Evolutionary conservation across 2,888 invertebrate genomes (phyloP).

Genomic region (Crossocerus cetratus): DNA sequence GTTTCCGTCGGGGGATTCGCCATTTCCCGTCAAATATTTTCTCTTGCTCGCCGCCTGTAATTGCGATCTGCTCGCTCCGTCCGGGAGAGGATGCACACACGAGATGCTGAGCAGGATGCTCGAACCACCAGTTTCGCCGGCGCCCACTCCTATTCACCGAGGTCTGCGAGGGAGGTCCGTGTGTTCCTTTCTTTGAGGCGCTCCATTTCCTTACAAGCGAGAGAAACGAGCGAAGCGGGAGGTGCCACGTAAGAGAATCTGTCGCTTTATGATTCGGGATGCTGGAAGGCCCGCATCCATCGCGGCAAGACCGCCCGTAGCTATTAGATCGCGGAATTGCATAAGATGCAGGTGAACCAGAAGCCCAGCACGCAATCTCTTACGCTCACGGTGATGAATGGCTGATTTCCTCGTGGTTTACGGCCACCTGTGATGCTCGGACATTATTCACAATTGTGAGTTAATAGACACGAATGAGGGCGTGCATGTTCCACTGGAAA

Average conservation of each 20-base stretch:
- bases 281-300: constrained; percentile 38
- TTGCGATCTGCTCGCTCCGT: constrained; percentile 21
- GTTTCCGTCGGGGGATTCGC: background rate
- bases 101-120: too few relatives aligned
- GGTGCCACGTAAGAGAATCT: constrained; percentile 22
- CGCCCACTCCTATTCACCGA: constrained; percentile 29
- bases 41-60: constrained; percentile 18
- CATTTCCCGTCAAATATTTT: constrained; percentile 29
- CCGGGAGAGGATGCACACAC: too few relatives aligned
- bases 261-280: constrained; percentile 37
- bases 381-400: constrained; percentile 17
- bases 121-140: constrained; percentile 31
- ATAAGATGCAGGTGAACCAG: constrained; percentile 33
- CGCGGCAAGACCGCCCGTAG: constrained; percentile 14
- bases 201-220: too few relatives aligned
- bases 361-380: constrained; percentile 4
- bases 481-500: background rate
- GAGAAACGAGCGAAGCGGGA: too few relatives aligned
- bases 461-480: background rate
- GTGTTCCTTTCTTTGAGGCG: too few relatives aligned
- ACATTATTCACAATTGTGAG: constrained; percentile 4
- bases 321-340: constrained; percentile 45
- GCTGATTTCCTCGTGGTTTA: constrained; percentile 25
- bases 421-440: background rate
- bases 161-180: too few relatives aligned